Percentiles rank a stretch among this genome's conserved stretches.
Conservation (phyloP, 2,888 invertebrate species). For the Metalampra italica region DNA sequence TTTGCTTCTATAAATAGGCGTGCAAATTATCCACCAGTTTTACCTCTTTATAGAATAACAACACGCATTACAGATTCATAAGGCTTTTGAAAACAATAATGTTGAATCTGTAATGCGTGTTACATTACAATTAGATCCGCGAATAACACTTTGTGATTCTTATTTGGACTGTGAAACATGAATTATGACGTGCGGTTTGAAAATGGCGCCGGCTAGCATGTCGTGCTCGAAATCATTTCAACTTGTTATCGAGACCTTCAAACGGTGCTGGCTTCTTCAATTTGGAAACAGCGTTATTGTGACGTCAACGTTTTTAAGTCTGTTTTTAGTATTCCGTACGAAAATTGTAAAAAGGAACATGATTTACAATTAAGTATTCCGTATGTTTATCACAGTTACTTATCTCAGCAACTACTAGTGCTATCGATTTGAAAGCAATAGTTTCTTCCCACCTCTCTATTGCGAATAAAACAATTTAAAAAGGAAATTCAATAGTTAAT, state of each 20-base stretch:
- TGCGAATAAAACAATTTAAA: no score
- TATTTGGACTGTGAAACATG: neutral
- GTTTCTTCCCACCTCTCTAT: no score
- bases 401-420: no score
- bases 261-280: neutral
- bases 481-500: no score
- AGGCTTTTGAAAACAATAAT: no score
- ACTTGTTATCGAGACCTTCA: slow-evolving; percentile 26
- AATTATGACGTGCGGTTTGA: slow-evolving; percentile 11
- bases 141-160: neutral
- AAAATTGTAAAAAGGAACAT: neutral
- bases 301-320: neutral
- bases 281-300: neutral
- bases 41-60: neutral
- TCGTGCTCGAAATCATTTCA: slow-evolving; percentile 35
- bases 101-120: no score
- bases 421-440: no score
- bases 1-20: no score
- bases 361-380: no score
- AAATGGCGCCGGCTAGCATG: slow-evolving; percentile 21
- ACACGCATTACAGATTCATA: no score
- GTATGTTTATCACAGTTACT: no score
- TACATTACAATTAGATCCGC: neutral
- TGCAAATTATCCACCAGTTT: no score
- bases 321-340: neutral